Conservation (phyloP, 2,888 invertebrate genomes). For the Psylliodes chrysocephalus region DNA sequence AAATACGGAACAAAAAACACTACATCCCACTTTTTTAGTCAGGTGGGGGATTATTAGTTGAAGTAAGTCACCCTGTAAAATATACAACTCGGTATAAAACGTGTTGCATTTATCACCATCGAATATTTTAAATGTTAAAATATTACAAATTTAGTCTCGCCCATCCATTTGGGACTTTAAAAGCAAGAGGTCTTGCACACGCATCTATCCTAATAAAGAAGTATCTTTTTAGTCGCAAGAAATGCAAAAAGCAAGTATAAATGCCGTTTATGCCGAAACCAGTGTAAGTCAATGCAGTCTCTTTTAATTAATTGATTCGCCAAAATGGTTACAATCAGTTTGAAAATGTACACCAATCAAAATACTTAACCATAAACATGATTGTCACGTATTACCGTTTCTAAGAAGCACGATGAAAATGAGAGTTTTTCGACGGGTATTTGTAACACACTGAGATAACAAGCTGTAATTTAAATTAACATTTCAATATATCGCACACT, state of each 20-base stretch:
- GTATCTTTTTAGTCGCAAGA: conserved; percentile 46
- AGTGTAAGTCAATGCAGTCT: conserved; percentile 47
- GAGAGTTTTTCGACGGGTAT: conserved; percentile 43
- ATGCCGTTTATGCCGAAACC: conserved; percentile 51
- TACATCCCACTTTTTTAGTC: too few relatives aligned
- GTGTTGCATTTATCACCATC: conserved; percentile 10
- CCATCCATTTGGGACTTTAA: conserved; percentile 19
- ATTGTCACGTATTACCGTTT: conserved; percentile 53
- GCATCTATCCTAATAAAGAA: conserved; percentile 50
- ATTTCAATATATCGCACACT: conserved; percentile 45
- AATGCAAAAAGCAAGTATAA: conserved; percentile 38
- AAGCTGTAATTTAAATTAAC: conserved; percentile 46
- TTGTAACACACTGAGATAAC: conserved; percentile 43
- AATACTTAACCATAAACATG: conserved; percentile 55
- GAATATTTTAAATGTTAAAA: conserved; percentile 14
- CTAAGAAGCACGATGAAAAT: conserved; percentile 47
- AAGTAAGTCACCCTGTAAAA: neutral
- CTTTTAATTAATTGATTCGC: conserved; percentile 58
- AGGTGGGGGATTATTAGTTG: too few relatives aligned
- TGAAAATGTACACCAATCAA: conserved; percentile 57
- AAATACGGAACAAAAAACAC: too few relatives aligned
- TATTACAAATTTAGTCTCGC: conserved; percentile 27
- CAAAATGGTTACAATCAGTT: conserved; percentile 56
- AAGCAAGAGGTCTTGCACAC: conserved; percentile 29
- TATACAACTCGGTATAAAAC: neutral